These are phyloP conservation scores for Platyura marginata DNA, from an alignment of 1,140 invertebrate genomes.

Conservation along the genomic window DNA sequence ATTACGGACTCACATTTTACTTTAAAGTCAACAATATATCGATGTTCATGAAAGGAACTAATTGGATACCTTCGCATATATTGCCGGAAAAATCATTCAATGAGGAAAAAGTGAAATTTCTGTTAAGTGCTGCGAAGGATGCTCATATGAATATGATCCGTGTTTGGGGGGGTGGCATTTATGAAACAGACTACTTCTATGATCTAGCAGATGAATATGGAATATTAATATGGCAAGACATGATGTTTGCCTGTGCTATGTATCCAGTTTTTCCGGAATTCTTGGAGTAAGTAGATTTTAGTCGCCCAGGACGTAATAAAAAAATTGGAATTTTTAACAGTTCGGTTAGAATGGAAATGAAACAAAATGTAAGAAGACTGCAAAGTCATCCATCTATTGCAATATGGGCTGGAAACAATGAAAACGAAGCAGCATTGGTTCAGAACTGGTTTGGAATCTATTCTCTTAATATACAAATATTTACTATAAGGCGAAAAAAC, in stretches of 20 bases:
- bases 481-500: background rate
- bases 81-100: slow-evolving; percentile 57
- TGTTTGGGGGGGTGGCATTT: slow-evolving; percentile 95
- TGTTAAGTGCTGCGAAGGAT: slow-evolving; percentile 54
- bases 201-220: slow-evolving; percentile 62
- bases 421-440: slow-evolving; percentile 82
- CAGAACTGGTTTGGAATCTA: slow-evolving; percentile 75
- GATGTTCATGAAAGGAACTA: slow-evolving; percentile 93
- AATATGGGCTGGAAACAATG: slow-evolving; percentile 91
- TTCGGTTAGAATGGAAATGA: slow-evolving; percentile 58
- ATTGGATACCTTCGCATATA: slow-evolving; percentile 84
- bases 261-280: slow-evolving; percentile 68
- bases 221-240: slow-evolving; percentile 81
- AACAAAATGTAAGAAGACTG: slow-evolving; percentile 66
- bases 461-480: background rate
- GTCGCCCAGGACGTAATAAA: too few species aligned
- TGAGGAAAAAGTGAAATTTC: slow-evolving; percentile 23
- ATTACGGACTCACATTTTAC: slow-evolving; percentile 62
- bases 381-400: slow-evolving; percentile 80
- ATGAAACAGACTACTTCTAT: slow-evolving; percentile 87
- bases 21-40: slow-evolving; percentile 73
- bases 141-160: slow-evolving; percentile 87
- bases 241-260: slow-evolving; percentile 95
- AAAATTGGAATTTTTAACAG: slow-evolving; percentile 22
- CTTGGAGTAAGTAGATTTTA: slow-evolving; percentile 35